phyloP scores from a whole-genome alignment of 2,888 invertebrate genomes.

The Rotaria magnacalcarata region DNA sequence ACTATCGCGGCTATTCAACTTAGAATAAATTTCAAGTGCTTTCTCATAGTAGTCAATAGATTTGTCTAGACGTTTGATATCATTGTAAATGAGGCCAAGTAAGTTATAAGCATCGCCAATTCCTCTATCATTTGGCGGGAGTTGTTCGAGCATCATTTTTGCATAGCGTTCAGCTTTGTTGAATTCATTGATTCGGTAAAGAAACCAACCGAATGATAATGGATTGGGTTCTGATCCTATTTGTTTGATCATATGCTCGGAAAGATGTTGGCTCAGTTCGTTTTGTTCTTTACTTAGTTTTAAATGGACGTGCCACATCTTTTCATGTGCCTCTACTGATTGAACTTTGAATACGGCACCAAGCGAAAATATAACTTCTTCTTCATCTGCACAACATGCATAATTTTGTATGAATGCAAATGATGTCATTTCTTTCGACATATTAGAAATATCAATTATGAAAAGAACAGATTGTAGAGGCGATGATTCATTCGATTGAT shows the following conservation, averaged over 20 bases:
- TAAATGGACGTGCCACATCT: neutral
- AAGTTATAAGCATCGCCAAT: neutral
- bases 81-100: neutral
- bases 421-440: neutral
- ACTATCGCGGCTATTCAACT: rapidly evolving
- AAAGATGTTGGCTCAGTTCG: neutral
- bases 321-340: neutral
- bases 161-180: neutral
- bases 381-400: neutral
- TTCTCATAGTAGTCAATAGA: neutral
- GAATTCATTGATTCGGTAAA: neutral
- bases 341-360: neutral
- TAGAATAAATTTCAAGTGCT: neutral
- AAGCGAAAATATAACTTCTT: constrained; percentile 13
- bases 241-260: neutral
- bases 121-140: neutral
- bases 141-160: neutral
- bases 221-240: neutral
- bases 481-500: neutral
- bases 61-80: too few species aligned
- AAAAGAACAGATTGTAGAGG: neutral
- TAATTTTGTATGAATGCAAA: neutral
- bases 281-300: neutral
- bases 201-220: neutral
- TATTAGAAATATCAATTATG: neutral